phyloP scores from a whole-genome alignment of 2,113 vertebrate genomes.

The Helogale parvula region DNA sequence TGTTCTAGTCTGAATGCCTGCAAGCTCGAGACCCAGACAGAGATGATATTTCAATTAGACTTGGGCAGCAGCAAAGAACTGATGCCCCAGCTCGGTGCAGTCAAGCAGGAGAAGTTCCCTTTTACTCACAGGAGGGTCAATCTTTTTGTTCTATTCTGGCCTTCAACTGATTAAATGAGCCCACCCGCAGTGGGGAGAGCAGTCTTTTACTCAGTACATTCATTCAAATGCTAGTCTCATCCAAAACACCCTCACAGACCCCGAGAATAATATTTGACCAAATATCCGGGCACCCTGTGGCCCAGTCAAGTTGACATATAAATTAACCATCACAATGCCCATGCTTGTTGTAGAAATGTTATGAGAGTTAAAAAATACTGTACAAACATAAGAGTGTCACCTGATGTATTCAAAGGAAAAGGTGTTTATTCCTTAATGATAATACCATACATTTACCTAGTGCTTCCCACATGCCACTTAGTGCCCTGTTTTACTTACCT shows the following conservation, averaged over 20 bases:
- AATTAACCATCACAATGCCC: neutral
- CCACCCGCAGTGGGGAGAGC: neutral
- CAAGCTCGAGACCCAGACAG: neutral
- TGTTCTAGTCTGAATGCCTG: neutral
- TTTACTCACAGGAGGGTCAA: neutral
- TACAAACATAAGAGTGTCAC: neutral
- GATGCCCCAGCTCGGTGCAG: neutral
- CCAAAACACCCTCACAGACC: neutral
- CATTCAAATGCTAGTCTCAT: slow-evolving; percentile 21
- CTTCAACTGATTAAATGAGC: neutral
- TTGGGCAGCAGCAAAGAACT: neutral
- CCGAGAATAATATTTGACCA: neutral
- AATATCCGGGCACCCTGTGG: neutral
- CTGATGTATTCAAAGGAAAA: neutral
- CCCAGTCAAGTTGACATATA: neutral
- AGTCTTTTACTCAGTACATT: neutral
- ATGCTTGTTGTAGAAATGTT: neutral
- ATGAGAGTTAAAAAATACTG: neutral
- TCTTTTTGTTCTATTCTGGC: neutral
- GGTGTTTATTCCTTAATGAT: neutral
- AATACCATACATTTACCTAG: neutral
- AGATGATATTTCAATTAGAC: neutral
- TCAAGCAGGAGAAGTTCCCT: neutral
- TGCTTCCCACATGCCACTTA: neutral
- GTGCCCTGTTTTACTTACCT: neutral